Evolutionary conservation across 2,113 vertebrate genomes (phyloP).

Genomic region (Vombatus ursinus): DNA sequence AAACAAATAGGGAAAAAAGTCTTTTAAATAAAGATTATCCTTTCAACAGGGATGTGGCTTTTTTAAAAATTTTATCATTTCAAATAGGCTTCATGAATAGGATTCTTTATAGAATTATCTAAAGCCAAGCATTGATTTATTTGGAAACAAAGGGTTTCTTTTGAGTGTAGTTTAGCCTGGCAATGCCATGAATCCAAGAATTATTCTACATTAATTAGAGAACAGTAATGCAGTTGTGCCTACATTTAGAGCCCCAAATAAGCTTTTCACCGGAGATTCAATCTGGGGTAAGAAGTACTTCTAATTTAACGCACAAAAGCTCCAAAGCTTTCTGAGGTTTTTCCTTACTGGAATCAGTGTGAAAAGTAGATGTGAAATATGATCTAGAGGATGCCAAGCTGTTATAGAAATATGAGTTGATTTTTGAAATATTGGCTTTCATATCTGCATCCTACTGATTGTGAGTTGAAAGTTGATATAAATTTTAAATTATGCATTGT

Average conservation of each 20-base stretch:
- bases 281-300: slow-evolving; percentile 78
- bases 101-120: slow-evolving; percentile 85
- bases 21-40: slow-evolving; percentile 66
- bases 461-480: background rate
- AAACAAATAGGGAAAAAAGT: slow-evolving; percentile 16
- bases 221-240: slow-evolving; percentile 87
- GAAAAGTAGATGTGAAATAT: slow-evolving; percentile 63
- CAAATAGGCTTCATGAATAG: slow-evolving; percentile 82
- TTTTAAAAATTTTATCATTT: slow-evolving; percentile 76
- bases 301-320: slow-evolving; percentile 76
- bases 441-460: background rate
- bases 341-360: slow-evolving; percentile 63
- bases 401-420: slow-evolving; percentile 13
- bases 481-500: background rate
- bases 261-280: slow-evolving; percentile 76
- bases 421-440: slow-evolving; percentile 25
- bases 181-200: slow-evolving; percentile 87
- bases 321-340: slow-evolving; percentile 67
- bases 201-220: slow-evolving; percentile 86
- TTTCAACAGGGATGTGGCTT: slow-evolving; percentile 72
- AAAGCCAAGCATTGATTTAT: slow-evolving; percentile 83
- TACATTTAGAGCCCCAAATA: slow-evolving; percentile 81
- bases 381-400: slow-evolving; percentile 7
- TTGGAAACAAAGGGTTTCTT: slow-evolving; percentile 89
- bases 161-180: slow-evolving; percentile 84